These are phyloP conservation scores for Drosophila leonis DNA, from an alignment of 2,888 invertebrate species.

Conservation along the genomic window DNA sequence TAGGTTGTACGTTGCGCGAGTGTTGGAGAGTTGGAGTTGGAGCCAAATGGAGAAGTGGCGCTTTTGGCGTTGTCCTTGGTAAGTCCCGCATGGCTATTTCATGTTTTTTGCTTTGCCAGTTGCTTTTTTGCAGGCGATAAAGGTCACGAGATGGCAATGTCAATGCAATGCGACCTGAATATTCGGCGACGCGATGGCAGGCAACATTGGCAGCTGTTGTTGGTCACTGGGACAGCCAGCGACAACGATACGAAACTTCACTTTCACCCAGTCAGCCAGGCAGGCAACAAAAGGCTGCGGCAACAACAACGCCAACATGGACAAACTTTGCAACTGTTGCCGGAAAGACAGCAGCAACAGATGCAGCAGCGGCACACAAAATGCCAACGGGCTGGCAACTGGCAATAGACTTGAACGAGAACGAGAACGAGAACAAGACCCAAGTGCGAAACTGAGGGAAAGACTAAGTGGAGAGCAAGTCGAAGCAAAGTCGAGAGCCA, in stretches of 20 bases:
- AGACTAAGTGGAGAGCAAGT: constrained; percentile 19
- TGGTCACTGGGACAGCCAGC: constrained; percentile 71
- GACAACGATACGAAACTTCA: constrained; percentile 47
- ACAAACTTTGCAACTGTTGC: constrained; percentile 66
- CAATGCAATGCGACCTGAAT: constrained; percentile 67
- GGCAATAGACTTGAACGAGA: constrained; percentile 12
- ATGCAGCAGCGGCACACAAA: constrained; percentile 21
- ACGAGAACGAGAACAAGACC: constrained; percentile 30
- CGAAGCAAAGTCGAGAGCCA: constrained; percentile 6
- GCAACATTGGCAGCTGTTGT: constrained; percentile 31
- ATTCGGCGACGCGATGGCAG: constrained; percentile 33
- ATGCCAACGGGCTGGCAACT: constrained; percentile 22
- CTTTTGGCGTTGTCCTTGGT: constrained; percentile 57
- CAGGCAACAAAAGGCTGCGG: constrained; percentile 38
- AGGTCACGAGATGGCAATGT: constrained; percentile 58
- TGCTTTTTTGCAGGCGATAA: constrained; percentile 29
- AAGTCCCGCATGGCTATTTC: constrained; percentile 41
- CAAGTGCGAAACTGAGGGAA: constrained; percentile 18
- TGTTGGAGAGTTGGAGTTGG: constrained; percentile 33
- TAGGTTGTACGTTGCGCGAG: constrained; percentile 17
- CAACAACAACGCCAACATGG: constrained; percentile 40
- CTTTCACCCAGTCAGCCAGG: constrained; percentile 57
- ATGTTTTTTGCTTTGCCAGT: constrained; percentile 6
- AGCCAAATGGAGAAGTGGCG: constrained; percentile 10
- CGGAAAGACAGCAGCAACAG: constrained; percentile 24